These are phyloP conservation scores for Caenorhabditis brenneri DNA, from an alignment of 1,140 invertebrate species.

Conservation along the genomic window DNA sequence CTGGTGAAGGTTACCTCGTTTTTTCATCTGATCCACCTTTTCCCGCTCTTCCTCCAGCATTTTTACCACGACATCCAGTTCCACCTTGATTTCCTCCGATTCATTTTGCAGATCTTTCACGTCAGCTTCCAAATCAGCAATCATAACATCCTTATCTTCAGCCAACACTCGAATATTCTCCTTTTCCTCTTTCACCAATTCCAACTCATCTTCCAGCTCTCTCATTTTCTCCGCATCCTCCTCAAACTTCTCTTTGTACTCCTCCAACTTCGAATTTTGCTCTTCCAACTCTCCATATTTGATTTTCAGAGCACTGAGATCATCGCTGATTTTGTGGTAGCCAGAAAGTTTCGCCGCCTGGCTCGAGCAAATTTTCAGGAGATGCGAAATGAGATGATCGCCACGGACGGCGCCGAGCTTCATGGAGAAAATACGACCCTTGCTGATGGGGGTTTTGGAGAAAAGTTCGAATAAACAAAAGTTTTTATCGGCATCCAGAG, in stretches of 20 bases:
- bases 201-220: constrained; percentile 19
- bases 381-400: neutral
- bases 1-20: neutral
- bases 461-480: neutral
- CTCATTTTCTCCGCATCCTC: neutral
- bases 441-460: neutral
- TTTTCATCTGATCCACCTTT: neutral
- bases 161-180: neutral
- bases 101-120: neutral
- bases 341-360: neutral
- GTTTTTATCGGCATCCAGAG: neutral
- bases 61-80: neutral
- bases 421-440: neutral
- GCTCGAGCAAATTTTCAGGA: neutral
- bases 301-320: neutral
- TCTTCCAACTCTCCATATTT: neutral
- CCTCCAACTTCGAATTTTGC: neutral
- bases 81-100: neutral
- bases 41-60: constrained; percentile 1
- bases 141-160: neutral
- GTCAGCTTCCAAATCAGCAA: neutral
- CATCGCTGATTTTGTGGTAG: neutral
- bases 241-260: neutral
- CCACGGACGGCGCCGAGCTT: neutral
- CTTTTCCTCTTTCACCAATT: neutral